phyloP scores from a whole-genome alignment of 2,797 vertebrate genomes.

The Sarcoramphus papa region DNA sequence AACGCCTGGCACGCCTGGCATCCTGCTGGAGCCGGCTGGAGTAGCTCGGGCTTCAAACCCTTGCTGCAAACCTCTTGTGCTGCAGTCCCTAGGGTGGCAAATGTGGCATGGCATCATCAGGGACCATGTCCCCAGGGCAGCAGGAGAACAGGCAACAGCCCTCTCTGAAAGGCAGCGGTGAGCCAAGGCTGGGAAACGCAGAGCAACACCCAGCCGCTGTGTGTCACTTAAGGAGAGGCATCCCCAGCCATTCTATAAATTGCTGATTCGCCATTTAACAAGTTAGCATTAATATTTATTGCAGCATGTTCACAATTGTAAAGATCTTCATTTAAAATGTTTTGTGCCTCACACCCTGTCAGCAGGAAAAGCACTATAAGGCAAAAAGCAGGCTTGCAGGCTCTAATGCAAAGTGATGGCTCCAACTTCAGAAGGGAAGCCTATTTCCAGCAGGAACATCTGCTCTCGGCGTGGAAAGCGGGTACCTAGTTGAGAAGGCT shows the following conservation, averaged over 20 bases:
- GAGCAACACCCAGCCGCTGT: background rate
- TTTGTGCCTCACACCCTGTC: conserved; percentile 70
- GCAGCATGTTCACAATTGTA: conserved; percentile 63
- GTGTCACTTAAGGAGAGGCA: conserved; percentile 44
- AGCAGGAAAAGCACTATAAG: conserved; percentile 61
- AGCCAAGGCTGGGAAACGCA: background rate
- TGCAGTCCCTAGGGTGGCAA: background rate
- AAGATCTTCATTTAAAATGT: conserved; percentile 67
- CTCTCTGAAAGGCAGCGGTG: background rate
- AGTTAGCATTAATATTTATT: conserved; percentile 70
- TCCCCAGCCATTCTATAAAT: conserved; percentile 45
- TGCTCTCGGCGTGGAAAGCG: conserved; percentile 34
- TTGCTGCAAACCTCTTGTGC: background rate
- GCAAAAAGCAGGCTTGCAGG: conserved; percentile 61
- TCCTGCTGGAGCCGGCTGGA: background rate
- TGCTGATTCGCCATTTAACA: conserved; percentile 46
- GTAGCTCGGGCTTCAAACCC: background rate
- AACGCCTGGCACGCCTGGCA: accelerated
- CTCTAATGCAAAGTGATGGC: conserved; percentile 69
- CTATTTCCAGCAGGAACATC: conserved; percentile 72
- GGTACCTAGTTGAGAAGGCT: conserved; percentile 12
- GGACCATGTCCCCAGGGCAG: accelerated
- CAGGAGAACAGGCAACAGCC: background rate
- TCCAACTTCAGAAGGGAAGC: conserved; percentile 63
- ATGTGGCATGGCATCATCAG: accelerated